Evolutionary conservation across 2,113 vertebrate genomes (phyloP).

Genomic region (Lathamus discolor): DNA sequence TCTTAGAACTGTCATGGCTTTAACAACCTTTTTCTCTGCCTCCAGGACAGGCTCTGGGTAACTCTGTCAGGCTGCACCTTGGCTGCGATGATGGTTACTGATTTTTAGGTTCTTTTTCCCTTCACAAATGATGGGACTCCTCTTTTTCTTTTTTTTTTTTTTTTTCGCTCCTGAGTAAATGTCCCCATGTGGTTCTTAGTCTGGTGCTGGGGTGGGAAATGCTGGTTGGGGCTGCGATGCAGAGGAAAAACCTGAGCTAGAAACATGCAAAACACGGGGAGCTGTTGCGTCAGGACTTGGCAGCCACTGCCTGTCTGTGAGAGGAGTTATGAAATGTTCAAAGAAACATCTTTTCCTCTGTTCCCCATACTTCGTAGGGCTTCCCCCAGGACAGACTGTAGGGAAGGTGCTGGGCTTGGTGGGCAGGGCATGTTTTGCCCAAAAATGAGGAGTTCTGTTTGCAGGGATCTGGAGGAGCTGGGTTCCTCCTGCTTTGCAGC

Average conservation of each 20-base stretch:
- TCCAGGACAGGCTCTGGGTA: not conserved
- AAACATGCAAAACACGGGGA: not conserved
- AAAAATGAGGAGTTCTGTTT: not conserved
- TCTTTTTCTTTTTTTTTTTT: not conserved
- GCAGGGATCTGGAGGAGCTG: not conserved
- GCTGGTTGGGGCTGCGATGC: not conserved
- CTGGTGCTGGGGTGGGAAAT: not conserved
- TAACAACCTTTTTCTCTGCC: not conserved
- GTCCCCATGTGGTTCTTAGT: not conserved
- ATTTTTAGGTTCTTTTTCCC: not conserved
- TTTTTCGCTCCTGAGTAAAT: not conserved
- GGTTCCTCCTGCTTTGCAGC: not conserved
- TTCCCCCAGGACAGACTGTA: not conserved
- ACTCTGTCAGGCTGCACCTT: not conserved
- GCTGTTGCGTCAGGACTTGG: not conserved
- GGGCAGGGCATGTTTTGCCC: fast-evolving
- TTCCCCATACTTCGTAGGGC: not conserved
- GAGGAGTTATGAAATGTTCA: not conserved
- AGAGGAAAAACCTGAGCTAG: not conserved
- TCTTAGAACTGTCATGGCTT: not conserved
- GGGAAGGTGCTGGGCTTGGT: not conserved
- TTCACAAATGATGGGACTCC: not conserved
- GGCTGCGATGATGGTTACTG: not conserved
- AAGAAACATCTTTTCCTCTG: not conserved
- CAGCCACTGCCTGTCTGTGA: not conserved